Evolutionary conservation across 2,888 invertebrate genomes (phyloP).

Genomic region (Sphaerophoria rueppellii): DNA sequence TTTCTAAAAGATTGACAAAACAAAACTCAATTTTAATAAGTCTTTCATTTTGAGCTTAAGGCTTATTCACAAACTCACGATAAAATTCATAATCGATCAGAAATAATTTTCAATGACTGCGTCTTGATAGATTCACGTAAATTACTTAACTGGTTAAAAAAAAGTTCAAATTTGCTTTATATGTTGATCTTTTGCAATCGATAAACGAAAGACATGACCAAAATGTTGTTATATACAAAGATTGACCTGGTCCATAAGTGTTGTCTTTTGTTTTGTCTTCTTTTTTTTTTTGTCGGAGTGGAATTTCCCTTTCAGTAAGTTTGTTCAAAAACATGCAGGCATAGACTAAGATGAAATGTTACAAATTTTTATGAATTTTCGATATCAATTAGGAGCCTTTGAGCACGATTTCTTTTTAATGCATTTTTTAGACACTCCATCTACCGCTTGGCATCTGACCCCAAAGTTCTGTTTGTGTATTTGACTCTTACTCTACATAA

Average conservation of each 20-base stretch:
- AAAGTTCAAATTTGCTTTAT: slow-evolving; percentile 56
- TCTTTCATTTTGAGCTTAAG: background rate
- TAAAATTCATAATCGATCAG: slow-evolving; percentile 66
- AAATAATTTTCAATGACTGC: slow-evolving; percentile 19
- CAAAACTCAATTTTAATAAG: background rate
- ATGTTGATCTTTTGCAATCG: slow-evolving; percentile 61
- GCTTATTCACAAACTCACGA: slow-evolving; percentile 46
- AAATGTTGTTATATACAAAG: slow-evolving; percentile 8
- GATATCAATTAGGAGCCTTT: no score
- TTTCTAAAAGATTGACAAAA: slow-evolving; percentile 47
- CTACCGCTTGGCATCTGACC: no score
- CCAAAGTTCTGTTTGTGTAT: no score
- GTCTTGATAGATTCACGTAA: slow-evolving; percentile 53
- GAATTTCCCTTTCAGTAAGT: slow-evolving; percentile 42
- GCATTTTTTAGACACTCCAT: no score
- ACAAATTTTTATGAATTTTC: background rate
- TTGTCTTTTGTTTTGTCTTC: slow-evolving; percentile 40
- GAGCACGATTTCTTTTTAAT: no score
- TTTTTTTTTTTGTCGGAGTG: slow-evolving; percentile 29
- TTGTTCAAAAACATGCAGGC: background rate
- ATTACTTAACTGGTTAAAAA: slow-evolving; percentile 54
- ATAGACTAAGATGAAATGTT: no score
- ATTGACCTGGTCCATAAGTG: slow-evolving; percentile 50
- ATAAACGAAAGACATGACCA: slow-evolving; percentile 9
- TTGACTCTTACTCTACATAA: no score